Evolutionary conservation across 2,888 invertebrate species (phyloP).

Genomic region (Lithophane leautieri): DNA sequence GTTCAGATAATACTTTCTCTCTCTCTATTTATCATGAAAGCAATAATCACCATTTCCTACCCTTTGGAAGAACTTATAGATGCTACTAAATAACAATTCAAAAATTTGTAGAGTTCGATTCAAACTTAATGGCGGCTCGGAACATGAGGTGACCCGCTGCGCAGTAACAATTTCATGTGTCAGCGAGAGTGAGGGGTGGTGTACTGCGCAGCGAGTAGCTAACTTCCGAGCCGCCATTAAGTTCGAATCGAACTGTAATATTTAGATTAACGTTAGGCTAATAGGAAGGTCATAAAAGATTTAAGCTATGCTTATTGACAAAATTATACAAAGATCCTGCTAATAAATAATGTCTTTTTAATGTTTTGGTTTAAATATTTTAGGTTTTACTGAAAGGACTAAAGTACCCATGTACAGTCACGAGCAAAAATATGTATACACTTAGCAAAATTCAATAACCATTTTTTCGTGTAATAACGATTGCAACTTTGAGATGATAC

Average conservation of each 20-base stretch:
- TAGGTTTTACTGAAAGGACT: not conserved
- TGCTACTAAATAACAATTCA: not conserved
- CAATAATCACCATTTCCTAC: not conserved
- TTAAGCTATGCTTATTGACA: conserved; percentile 3
- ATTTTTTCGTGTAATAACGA: too few species aligned
- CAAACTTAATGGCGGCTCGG: too few species aligned
- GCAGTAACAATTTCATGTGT: too few species aligned
- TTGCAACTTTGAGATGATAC: too few species aligned
- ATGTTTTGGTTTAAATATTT: conserved; percentile 15
- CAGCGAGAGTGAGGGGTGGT: too few species aligned
- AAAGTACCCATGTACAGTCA: too few species aligned
- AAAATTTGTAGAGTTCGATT: not conserved
- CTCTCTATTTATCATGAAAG: not conserved
- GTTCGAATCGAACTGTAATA: too few species aligned
- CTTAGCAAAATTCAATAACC: too few species aligned
- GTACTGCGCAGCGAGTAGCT: too few species aligned
- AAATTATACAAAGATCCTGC: not conserved
- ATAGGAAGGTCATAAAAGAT: not conserved
- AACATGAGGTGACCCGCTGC: too few species aligned
- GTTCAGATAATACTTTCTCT: not conserved
- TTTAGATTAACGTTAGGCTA: not conserved
- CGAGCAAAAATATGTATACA: too few species aligned
- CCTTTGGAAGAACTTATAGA: not conserved
- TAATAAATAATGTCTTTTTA: not conserved
- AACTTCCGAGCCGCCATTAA: too few species aligned